These are phyloP conservation scores for Autographa pulchrina DNA, from an alignment of 2,888 invertebrate species.

Conservation along the genomic window DNA sequence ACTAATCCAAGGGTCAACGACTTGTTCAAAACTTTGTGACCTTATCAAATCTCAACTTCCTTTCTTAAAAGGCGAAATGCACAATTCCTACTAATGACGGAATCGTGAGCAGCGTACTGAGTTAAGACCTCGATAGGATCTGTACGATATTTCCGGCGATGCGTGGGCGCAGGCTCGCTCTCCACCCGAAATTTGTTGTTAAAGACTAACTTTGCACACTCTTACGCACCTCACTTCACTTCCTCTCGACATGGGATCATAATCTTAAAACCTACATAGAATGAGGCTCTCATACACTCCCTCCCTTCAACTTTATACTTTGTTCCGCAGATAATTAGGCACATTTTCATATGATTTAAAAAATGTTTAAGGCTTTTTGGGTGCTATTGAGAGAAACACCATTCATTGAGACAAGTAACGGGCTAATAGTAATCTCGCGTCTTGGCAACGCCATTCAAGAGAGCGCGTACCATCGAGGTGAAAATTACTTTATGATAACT, in stretches of 20 bases:
- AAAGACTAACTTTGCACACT: slow-evolving; percentile 79
- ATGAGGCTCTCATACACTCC: slow-evolving; percentile 57
- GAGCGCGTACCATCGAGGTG: slow-evolving; percentile 73
- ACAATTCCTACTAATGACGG: slow-evolving; percentile 84
- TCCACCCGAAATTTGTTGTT: slow-evolving; percentile 68
- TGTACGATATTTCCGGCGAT: slow-evolving; percentile 82
- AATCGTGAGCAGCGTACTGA: slow-evolving; percentile 82
- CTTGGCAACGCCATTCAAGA: slow-evolving; percentile 85
- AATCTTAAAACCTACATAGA: slow-evolving; percentile 73
- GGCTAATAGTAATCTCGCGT: slow-evolving; percentile 85
- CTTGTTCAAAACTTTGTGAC: slow-evolving; percentile 65
- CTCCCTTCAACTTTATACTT: slow-evolving; percentile 59
- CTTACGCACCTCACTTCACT: slow-evolving; percentile 76
- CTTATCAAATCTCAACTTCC: slow-evolving; percentile 78
- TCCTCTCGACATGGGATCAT: slow-evolving; percentile 70
- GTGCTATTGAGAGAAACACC: slow-evolving; percentile 77
- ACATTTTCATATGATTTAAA: slow-evolving; percentile 63
- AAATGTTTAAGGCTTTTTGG: slow-evolving; percentile 75
- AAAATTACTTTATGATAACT: slow-evolving; percentile 55
- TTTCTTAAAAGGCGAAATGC: slow-evolving; percentile 79
- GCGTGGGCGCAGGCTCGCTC: slow-evolving; percentile 81
- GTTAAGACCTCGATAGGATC: slow-evolving; percentile 80
- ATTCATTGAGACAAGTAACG: slow-evolving; percentile 88
- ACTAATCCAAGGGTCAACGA: slow-evolving; percentile 65
- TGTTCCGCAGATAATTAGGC: slow-evolving; percentile 61